Conservation (phyloP, 2,797 vertebrate genomes). For the Crenichthys baileyi region DNA sequence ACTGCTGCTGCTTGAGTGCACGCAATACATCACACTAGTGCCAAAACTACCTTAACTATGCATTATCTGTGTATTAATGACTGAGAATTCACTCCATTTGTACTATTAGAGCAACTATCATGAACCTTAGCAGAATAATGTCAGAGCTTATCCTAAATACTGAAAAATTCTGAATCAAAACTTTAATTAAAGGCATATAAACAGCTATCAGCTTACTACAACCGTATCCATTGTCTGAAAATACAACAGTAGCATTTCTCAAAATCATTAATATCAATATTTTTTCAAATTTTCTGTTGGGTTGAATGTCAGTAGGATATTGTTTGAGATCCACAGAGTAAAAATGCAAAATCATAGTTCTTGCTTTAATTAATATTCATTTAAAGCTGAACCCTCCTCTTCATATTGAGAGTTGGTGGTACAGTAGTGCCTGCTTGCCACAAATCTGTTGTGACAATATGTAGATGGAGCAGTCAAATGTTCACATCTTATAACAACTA, state of each 20-base stretch:
- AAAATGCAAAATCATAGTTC: background rate
- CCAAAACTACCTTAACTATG: background rate
- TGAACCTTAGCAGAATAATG: background rate
- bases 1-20: slow-evolving; percentile 1
- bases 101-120: background rate
- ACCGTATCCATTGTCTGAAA: background rate
- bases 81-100: background rate
- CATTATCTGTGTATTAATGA: background rate
- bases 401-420: slow-evolving; percentile 8
- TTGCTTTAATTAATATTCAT: no score
- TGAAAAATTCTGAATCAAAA: background rate
- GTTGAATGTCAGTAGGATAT: background rate
- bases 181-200: background rate
- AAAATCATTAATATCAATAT: background rate
- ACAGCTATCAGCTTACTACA: background rate
- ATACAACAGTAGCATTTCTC: background rate
- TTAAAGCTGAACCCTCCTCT: background rate
- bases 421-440: background rate
- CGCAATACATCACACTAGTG: background rate
- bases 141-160: background rate
- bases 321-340: background rate
- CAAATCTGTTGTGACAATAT: slow-evolving; percentile 14
- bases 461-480: slow-evolving; percentile 14
- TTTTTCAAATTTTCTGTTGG: no score
- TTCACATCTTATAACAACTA: slow-evolving; percentile 30